Evolutionary conservation across 2,113 vertebrate genomes (phyloP).

Genomic region (Mesitornis unicolor): DNA sequence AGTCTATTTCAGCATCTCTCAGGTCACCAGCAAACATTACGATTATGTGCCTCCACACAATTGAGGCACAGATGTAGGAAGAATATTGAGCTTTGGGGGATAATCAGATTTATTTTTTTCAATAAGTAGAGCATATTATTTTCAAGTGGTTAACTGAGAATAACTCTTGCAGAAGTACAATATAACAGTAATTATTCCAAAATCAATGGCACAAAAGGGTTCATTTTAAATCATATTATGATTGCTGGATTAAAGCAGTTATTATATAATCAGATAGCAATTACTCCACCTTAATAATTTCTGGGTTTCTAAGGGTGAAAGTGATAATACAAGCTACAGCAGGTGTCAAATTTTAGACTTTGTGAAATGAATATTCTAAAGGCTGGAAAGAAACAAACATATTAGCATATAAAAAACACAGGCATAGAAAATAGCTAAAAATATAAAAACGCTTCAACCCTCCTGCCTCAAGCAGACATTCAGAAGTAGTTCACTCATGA

Average conservation of each 20-base stretch:
- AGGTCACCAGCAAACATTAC: conserved; percentile 8
- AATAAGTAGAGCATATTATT: conserved; percentile 55
- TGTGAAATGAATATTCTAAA: not conserved
- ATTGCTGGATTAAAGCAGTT: conserved; percentile 57
- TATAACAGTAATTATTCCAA: conserved; percentile 63
- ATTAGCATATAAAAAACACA: conserved; percentile 63
- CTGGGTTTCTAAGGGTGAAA: conserved; percentile 52
- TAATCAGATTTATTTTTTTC: conserved; percentile 47
- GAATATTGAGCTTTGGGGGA: conserved; percentile 27
- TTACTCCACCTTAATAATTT: conserved; percentile 58
- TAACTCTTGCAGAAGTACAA: conserved; percentile 47
- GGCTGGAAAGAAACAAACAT: conserved; percentile 42
- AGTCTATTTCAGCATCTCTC: not conserved
- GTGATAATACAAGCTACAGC: conserved; percentile 32
- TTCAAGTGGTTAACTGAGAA: conserved; percentile 63
- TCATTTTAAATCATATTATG: conserved; percentile 60
- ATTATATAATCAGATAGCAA: conserved; percentile 50
- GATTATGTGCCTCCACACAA: not conserved
- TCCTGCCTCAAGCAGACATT: not conserved
- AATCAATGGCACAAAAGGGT: conserved; percentile 60
- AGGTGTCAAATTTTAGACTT: conserved; percentile 39
- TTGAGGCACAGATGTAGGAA: conserved; percentile 24
- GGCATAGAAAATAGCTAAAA: not conserved
- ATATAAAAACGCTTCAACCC: not conserved
- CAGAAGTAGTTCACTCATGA: not conserved